A percentile compares a stretch with the other conserved stretches of the same genome.
Conservation (phyloP, 2,888 invertebrate species). For the Hedya salicella region DNA sequence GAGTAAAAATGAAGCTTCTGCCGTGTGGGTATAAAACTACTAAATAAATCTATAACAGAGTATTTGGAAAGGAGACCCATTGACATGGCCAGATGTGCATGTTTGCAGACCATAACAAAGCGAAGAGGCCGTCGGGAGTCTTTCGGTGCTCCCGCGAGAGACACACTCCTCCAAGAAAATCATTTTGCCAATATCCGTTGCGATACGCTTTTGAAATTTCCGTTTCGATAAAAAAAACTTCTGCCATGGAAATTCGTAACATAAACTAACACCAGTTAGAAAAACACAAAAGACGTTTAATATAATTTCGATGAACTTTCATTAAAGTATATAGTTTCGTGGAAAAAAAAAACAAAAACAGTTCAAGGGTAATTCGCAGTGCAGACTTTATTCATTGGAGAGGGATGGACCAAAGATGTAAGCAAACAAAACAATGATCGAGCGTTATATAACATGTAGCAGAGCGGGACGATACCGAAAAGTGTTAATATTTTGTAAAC, state of each 20-base stretch:
- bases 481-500: constrained; percentile 57
- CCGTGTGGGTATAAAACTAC: neutral
- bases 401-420: constrained; percentile 46
- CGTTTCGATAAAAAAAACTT: neutral
- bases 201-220: neutral
- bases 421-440: constrained; percentile 52
- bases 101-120: constrained; percentile 21
- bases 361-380: constrained; percentile 47
- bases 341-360: constrained; percentile 5
- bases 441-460: constrained; percentile 65
- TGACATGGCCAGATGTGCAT: constrained; percentile 9
- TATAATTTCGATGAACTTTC: neutral
- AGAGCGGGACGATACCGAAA: constrained; percentile 54
- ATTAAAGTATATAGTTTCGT: neutral
- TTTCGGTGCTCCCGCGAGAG: neutral
- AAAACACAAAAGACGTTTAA: neutral
- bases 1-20: neutral
- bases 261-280: neutral
- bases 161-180: constrained; percentile 2
- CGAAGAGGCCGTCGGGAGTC: constrained; percentile 13
- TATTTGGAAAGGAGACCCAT: neutral
- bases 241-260: neutral
- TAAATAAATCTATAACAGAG: neutral
- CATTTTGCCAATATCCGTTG: constrained; percentile 2
- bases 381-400: constrained; percentile 43